Base-by-base conservation (phyloP, 2,888 invertebrate species). In the Melanargia galathea region DNA sequence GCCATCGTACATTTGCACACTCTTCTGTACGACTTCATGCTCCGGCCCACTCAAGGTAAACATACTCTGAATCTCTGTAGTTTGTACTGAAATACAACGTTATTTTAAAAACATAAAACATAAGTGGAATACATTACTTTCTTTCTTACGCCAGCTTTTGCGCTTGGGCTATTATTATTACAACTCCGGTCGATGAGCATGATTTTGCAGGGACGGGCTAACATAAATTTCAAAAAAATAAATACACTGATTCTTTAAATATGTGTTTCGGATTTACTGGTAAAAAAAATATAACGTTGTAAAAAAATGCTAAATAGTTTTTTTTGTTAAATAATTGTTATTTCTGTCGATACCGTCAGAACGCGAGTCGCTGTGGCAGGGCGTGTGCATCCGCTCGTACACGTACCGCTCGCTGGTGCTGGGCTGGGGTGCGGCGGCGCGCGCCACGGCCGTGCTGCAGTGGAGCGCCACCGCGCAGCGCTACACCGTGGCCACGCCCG, bases 381-480 rank as follows among this genome's bases (percentile, higher is more conserved):
- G 91, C 67, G 83, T 97, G 67, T 95, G 95, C 75, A 94, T 99
- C 59, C 96, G 97, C 71, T 97, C 97, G 0, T 99, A 97, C 86
- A 97, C 95, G 75, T 99, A 98, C 87, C 97, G 97, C 69, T 97
- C 97, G 82, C 91, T 99, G 60, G 93, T 97, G 54, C 81, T 99
- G 57, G 95, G 96, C 1, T 99, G 98, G 86, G 99, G 99, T 0
- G 95, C 96, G 4, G 95, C 20, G 20, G 94, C 95, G 79, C 95
- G 96, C 62, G 97, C 97, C 30, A 95, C 96, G 66, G 97, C 97
- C 66, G 96, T 95, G 58, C 93, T 97, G 70, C 94, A 94, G 74
- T 97, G 97, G 97, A 95, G 93, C 74, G 93, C 95, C 20, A 93
- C 94, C 74, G 92, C 94, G 30, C 95, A 95, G 77, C 94, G 95